Percentiles rank a stretch among this genome's conserved stretches.
phyloP scores from a whole-genome alignment of 2,888 invertebrate species.

The Trissolcus brochymenae region DNA sequence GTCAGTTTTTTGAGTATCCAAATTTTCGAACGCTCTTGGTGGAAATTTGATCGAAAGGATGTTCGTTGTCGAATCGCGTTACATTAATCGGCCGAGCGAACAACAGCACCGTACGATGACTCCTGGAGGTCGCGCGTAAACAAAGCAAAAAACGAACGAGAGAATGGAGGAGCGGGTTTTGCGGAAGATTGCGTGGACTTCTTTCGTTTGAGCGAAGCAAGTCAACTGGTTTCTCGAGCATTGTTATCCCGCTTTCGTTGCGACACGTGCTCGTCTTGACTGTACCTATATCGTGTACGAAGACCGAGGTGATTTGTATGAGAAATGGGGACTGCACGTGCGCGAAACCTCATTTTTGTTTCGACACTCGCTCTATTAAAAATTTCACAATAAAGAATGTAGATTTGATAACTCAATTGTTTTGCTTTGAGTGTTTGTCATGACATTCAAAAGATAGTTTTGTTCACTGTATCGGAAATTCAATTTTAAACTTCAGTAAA shows the following conservation, averaged over 20 bases:
- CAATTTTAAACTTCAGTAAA: too few relatives aligned
- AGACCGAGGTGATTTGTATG: not conserved
- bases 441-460: too few relatives aligned
- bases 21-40: not conserved
- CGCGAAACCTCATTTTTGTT: conserved; percentile 1
- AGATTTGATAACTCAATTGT: too few relatives aligned
- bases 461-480: too few relatives aligned
- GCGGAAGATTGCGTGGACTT: conserved; percentile 27
- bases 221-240: not conserved
- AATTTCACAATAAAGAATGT: not conserved
- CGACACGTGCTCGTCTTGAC: not conserved
- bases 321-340: conserved; percentile 3
- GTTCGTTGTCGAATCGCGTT: conserved; percentile 59
- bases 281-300: not conserved
- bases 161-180: conserved; percentile 39
- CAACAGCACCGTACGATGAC: conserved; percentile 46
- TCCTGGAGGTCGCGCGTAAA: conserved; percentile 49
- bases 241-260: not conserved
- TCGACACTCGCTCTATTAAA: not conserved
- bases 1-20: not conserved
- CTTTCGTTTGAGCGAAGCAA: not conserved
- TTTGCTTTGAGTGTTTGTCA: too few relatives aligned
- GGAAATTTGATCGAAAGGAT: conserved; percentile 49
- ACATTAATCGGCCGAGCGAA: conserved; percentile 43
- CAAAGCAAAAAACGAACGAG: conserved; percentile 43